Evolutionary conservation across 2,797 vertebrate genomes (phyloP).

Genomic region (Semaprochilodus insignis): DNA sequence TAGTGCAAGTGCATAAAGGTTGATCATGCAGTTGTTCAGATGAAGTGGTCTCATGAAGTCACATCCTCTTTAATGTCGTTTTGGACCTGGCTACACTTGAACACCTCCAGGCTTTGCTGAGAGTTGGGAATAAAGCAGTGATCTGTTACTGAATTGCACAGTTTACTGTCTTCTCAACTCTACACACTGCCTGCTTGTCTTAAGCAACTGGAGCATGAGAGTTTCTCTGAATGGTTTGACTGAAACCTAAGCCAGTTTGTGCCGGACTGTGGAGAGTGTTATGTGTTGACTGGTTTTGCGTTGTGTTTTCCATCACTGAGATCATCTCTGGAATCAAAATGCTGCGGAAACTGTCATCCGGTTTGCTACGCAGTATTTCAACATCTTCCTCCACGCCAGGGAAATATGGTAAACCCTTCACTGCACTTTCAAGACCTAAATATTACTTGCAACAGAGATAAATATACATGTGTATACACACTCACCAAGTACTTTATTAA

Average conservation of each 20-base stretch:
- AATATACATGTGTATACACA: background rate
- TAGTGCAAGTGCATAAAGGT: background rate
- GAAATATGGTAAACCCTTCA: constrained; percentile 69
- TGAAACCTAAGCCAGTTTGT: constrained; percentile 46
- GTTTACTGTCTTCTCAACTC: background rate
- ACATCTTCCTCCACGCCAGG: constrained; percentile 60
- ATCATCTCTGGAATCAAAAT: constrained; percentile 60
- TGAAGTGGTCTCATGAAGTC: background rate
- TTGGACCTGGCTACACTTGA: background rate
- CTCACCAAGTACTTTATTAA: no score
- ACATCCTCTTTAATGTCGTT: background rate
- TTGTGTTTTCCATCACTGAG: background rate
- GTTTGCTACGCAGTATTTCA: constrained; percentile 66
- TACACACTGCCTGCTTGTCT: constrained; percentile 49
- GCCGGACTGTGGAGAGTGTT: background rate
- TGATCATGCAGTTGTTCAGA: no score
- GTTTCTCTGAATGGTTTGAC: constrained; percentile 55
- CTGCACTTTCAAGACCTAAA: background rate
- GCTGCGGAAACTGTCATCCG: constrained; percentile 63
- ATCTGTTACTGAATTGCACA: background rate
- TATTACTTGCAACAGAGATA: background rate
- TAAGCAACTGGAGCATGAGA: constrained; percentile 62
- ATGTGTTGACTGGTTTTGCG: constrained; percentile 3
- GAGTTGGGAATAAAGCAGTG: background rate
- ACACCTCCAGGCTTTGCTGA: background rate